These are phyloP conservation scores for Andinoacara biseriatus DNA, from an alignment of 2,113 vertebrate genomes.

Conservation along the genomic window DNA sequence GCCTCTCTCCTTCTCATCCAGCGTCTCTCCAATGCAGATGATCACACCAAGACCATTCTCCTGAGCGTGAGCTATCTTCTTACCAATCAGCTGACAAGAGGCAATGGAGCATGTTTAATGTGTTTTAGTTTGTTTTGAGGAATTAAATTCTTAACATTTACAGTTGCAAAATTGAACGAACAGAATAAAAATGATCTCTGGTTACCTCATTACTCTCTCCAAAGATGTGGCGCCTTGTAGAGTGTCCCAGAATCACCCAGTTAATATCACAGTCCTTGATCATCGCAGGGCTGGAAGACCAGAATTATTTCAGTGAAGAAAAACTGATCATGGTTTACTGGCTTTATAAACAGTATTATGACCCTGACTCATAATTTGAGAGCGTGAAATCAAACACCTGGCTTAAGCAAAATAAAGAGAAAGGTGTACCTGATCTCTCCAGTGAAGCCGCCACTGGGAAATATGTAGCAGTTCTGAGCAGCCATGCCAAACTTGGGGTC, in stretches of 20 bases:
- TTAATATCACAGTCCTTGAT: constrained; percentile 94
- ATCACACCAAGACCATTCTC: constrained; percentile 90
- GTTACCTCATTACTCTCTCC: constrained; percentile 95
- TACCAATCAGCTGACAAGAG: constrained; percentile 88
- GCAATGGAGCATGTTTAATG: neutral
- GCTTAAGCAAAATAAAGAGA: neutral
- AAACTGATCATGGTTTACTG: neutral
- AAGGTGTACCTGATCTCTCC: constrained; percentile 92
- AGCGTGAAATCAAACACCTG: neutral
- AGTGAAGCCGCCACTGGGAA: constrained; percentile 94
- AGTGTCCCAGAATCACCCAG: constrained; percentile 98
- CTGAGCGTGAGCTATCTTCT: constrained; percentile 95
- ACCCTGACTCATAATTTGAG: neutral
- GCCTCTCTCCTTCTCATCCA: constrained; percentile 95
- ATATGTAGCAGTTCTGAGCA: constrained; percentile 98
- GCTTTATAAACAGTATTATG: neutral
- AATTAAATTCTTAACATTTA: neutral
- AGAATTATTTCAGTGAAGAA: neutral
- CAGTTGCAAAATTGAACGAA: neutral
- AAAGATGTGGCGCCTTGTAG: constrained; percentile 94
- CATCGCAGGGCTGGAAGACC: constrained; percentile 90
- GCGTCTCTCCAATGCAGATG: constrained; percentile 96
- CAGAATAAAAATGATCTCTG: neutral
- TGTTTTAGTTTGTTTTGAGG: neutral
- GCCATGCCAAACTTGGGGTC: constrained; percentile 91